Percentiles rank a stretch among this genome's conserved stretches.
phyloP scores from a whole-genome alignment of 2,888 invertebrate species.

The Macrophya alboannulata region DNA sequence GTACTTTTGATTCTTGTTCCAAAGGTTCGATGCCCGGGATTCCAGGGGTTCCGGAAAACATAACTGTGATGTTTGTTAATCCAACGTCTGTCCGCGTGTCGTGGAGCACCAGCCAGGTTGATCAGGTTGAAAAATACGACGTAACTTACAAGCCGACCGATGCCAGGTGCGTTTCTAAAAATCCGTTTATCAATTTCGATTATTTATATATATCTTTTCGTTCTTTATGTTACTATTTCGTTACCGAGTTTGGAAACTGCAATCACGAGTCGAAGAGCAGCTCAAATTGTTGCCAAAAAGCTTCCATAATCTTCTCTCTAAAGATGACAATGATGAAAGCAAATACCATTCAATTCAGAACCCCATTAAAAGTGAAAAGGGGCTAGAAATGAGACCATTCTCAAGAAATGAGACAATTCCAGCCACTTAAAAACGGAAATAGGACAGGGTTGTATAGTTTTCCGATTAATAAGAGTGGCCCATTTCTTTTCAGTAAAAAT shows the following conservation, averaged over 20 bases:
- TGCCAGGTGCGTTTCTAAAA: slow-evolving; percentile 89
- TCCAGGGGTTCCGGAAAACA: slow-evolving; percentile 91
- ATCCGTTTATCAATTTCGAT: slow-evolving; percentile 42
- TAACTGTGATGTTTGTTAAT: slow-evolving; percentile 93
- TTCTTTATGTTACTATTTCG: background rate
- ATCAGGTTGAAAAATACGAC: slow-evolving; percentile 93
- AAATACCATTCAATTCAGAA: slow-evolving; percentile 14
- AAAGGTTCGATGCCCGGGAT: slow-evolving; percentile 90
- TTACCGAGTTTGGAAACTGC: background rate
- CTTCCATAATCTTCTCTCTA: background rate
- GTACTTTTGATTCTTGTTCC: background rate
- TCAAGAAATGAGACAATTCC: background rate
- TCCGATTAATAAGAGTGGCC: background rate
- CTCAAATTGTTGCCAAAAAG: background rate
- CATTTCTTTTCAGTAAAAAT: background rate
- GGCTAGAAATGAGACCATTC: background rate
- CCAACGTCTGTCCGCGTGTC: slow-evolving; percentile 93
- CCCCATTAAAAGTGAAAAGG: background rate
- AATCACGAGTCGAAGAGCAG: background rate
- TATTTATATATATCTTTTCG: background rate
- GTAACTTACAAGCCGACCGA: slow-evolving; percentile 95
- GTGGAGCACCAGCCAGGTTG: slow-evolving; percentile 90
- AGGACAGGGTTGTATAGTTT: background rate
- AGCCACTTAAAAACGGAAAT: background rate
- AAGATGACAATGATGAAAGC: background rate